These are phyloP conservation scores for Daktulosphaira vitifoliae DNA, from an alignment of 1,140 invertebrate species.

Conservation along the genomic window DNA sequence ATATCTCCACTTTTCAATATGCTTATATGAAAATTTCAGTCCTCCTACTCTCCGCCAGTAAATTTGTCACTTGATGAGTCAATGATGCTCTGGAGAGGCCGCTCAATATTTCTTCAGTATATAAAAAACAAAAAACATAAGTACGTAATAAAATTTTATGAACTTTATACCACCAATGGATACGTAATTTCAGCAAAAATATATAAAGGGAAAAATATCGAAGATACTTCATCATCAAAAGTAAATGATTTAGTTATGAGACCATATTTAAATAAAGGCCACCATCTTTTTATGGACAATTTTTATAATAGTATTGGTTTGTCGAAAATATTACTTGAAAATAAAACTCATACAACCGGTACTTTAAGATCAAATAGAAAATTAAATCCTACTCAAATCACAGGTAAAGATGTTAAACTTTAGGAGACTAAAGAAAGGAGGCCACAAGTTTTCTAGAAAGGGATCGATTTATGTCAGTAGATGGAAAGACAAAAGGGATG, in stretches of 20 bases:
- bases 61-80: constrained; percentile 39
- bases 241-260: constrained; percentile 34
- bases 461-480: constrained; percentile 43
- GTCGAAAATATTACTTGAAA: constrained; percentile 37
- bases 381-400: constrained; percentile 42
- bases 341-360: too few relatives aligned
- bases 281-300: constrained; percentile 36
- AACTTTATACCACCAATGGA: constrained; percentile 37
- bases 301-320: constrained; percentile 45
- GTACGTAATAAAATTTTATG: constrained; percentile 41
- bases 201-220: constrained; percentile 19
- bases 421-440: constrained; percentile 42
- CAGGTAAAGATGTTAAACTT: constrained; percentile 47
- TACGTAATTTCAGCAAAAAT: constrained; percentile 21
- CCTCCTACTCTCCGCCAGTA: constrained; percentile 26
- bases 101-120: constrained; percentile 42
- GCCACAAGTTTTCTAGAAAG: constrained; percentile 41
- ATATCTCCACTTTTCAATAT: constrained; percentile 5
- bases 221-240: constrained; percentile 21
- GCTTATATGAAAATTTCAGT: constrained; percentile 6
- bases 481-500: constrained; percentile 45
- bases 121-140: constrained; percentile 41
- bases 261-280: constrained; percentile 27
- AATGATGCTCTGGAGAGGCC: constrained; percentile 40
- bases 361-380: too few relatives aligned